Conservation (phyloP, 30 jellyfish, hydroid and myxozoan genomes). For the Aurelia aurita region DNA sequence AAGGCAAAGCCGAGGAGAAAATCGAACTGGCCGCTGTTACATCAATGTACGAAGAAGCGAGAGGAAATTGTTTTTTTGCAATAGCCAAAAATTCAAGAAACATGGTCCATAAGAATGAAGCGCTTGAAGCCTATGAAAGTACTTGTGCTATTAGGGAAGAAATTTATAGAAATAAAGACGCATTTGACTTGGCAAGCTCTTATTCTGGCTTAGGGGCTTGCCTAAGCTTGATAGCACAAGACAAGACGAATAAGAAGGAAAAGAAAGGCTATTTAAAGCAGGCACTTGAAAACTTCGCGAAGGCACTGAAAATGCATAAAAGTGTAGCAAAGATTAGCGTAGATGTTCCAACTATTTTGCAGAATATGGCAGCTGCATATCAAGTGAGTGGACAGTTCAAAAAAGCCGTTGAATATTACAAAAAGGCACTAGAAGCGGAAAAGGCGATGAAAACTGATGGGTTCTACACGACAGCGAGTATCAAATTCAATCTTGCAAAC, state of each 20-base stretch:
- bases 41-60: conserved; percentile 23
- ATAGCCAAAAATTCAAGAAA: conserved; percentile 18
- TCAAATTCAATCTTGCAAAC: conserved; percentile 34
- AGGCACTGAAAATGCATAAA: conserved; percentile 10
- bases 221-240: conserved; percentile 6
- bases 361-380: conserved; percentile 38
- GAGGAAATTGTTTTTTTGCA: conserved; percentile 3
- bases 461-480: conserved; percentile 21
- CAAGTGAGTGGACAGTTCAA: conserved; percentile 15
- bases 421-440: conserved; percentile 19
- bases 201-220: conserved; percentile 36
- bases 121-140: conserved; percentile 15
- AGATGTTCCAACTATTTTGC: conserved; percentile 8
- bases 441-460: conserved; percentile 15
- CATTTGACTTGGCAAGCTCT: conserved; percentile 14
- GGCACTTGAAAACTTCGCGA: conserved; percentile 14
- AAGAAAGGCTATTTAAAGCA: conserved; percentile 1
- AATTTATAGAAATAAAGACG: background rate
- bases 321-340: background rate
- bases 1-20: background rate
- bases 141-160: background rate
- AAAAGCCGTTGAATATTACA: conserved; percentile 31
- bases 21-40: background rate
- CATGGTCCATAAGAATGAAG: conserved; percentile 2
- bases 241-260: background rate